phyloP scores from a whole-genome alignment of 2,113 vertebrate genomes.

The Zosterops lateralis region DNA sequence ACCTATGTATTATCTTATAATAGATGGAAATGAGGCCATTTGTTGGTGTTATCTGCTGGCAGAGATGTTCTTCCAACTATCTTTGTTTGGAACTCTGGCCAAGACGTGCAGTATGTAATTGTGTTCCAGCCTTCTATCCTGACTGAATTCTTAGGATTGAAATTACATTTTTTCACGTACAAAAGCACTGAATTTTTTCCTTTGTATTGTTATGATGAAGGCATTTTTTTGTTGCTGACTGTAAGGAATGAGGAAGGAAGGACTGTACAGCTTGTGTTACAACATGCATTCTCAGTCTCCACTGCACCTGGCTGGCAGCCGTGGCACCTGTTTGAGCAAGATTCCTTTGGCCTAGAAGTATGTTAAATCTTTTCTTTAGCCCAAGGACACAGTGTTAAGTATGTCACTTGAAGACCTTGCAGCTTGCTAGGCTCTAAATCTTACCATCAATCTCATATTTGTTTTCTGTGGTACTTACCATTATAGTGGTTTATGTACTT shows the following conservation, averaged over 20 bases:
- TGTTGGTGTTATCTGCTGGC: constrained; percentile 11
- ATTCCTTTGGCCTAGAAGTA: not conserved
- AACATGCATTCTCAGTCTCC: not conserved
- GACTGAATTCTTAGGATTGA: not conserved
- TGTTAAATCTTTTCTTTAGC: not conserved
- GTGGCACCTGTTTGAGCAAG: not conserved
- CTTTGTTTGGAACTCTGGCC: constrained; percentile 27
- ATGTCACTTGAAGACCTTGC: not conserved
- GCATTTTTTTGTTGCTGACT: constrained; percentile 10
- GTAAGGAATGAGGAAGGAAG: not conserved
- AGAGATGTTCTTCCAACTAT: not conserved
- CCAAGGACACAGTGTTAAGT: not conserved
- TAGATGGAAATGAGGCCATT: constrained; percentile 10
- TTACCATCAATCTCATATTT: not conserved
- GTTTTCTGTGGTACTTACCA: not conserved
- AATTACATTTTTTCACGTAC: not conserved
- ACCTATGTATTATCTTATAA: not conserved
- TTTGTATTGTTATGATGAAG: not conserved
- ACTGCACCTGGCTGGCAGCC: not conserved
- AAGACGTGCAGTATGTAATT: not conserved
- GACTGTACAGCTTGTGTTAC: not conserved
- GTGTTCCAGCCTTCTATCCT: constrained; percentile 9
- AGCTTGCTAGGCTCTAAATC: not conserved
- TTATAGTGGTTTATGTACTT: not conserved
- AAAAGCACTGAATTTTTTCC: not conserved